Evolutionary conservation across 2,113 vertebrate genomes (phyloP), one percentile per base, ranked within the genome.

Genomic region (Coptodon bakossiorum): DNA sequence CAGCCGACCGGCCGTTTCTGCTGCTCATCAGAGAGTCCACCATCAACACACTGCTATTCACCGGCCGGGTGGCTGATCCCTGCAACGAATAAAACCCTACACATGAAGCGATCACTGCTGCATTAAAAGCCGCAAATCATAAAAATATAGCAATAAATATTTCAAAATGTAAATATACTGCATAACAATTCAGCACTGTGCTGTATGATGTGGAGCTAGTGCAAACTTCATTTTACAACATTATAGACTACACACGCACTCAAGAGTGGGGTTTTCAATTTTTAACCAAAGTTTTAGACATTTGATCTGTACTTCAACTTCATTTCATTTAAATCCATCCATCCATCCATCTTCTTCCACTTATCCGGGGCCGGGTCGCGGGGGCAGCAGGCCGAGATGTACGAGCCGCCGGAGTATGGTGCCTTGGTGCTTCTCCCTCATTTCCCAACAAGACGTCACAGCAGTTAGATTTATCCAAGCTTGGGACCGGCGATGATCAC

Each of bases 21-120:
- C 93, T 99, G 36, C 92, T 99, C 27, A 99, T 99, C 92, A 95
- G 98, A 61, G 98, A 99, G 94, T 95, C 96, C 0, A 86, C 94
- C 84, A 97, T 99, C 94, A 99, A 99, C 88, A 93, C 98, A 1
- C 90, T 99, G 71, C 94, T 99, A 92, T 99, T 99, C 94, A 96
- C 96, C 82, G 98, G 98, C 45, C 96, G 98, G 40, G 97, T 99
- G 68, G 93, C 97, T 17, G 82, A 98, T 88, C 98, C 98, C 34
- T 99, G 98, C 84, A 6, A 11, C 34, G 27, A 86, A 7, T 91
- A 53, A 66, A 24, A 43, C 34, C 63, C 63, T 27, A 45, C 38
- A 50, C 13, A 22, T n/a, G 14, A 52, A n/a, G 63, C 13, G 12
- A 22, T 29, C n/a, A 9, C 56, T 53, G 80, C 66, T 61, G 31